These are phyloP conservation scores for Aphyosemion australe DNA, from an alignment of 2,113 vertebrate genomes.

Conservation along the genomic window DNA sequence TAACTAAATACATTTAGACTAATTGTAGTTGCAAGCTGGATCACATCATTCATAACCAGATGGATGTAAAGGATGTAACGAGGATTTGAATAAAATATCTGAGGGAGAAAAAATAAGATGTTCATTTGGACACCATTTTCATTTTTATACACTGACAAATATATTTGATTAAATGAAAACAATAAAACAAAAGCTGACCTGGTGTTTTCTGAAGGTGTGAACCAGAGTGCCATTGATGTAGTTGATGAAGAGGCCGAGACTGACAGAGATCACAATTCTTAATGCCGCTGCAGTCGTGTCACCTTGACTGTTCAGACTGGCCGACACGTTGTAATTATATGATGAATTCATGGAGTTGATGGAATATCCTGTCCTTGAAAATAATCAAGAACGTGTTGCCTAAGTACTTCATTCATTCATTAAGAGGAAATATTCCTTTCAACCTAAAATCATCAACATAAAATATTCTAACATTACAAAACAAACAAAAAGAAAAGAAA, in stretches of 20 bases:
- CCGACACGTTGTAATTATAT: slow-evolving; percentile 4
- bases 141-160: too few species aligned
- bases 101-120: neutral
- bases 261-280: slow-evolving; percentile 53
- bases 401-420: too few species aligned
- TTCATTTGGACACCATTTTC: too few species aligned
- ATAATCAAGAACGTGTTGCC: too few species aligned
- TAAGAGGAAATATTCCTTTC: too few species aligned
- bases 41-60: slow-evolving; percentile 58
- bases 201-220: slow-evolving; percentile 66
- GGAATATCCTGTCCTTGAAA: neutral
- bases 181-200: slow-evolving; percentile 21
- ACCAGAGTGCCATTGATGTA: slow-evolving; percentile 68
- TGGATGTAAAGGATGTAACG: slow-evolving; percentile 71
- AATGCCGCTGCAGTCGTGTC: slow-evolving; percentile 16
- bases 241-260: slow-evolving; percentile 65
- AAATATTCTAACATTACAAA: too few species aligned
- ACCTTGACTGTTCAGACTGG: neutral
- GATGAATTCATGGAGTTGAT: slow-evolving; percentile 46
- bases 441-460: too few species aligned
- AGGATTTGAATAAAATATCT: slow-evolving; percentile 60
- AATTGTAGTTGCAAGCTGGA: slow-evolving; percentile 32
- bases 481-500: too few species aligned
- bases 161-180: too few species aligned
- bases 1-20: slow-evolving; percentile 28